A percentile compares a stretch with the other conserved stretches of the same genome.
Evolutionary conservation across 2,113 vertebrate genomes (phyloP).

Genomic region (Pseudorasbora parva): DNA sequence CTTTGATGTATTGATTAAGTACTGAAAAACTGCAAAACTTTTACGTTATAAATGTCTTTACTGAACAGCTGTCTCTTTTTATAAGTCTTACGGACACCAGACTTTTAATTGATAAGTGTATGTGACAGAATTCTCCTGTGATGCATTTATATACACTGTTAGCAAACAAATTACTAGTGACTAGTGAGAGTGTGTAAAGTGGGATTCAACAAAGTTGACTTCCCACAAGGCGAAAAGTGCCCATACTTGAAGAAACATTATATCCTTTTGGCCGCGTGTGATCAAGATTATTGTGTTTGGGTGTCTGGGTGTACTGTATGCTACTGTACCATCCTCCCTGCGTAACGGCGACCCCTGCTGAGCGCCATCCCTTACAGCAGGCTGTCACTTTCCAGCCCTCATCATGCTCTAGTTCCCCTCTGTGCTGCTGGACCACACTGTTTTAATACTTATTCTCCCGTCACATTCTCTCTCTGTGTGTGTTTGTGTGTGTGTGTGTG

Average conservation of each 20-base stretch:
- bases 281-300: slow-evolving; percentile 7
- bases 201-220: neutral
- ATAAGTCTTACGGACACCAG: neutral
- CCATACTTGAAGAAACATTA: neutral
- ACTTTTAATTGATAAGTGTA: neutral
- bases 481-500: neutral
- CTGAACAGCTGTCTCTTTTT: too few species aligned
- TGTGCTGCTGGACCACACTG: neutral
- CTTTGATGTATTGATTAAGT: neutral
- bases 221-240: neutral
- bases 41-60: neutral
- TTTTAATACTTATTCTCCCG: slow-evolving; percentile 47
- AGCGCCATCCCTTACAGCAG: slow-evolving; percentile 48
- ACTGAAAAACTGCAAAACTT: neutral
- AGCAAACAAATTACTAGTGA: neutral
- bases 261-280: neutral
- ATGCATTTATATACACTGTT: neutral
- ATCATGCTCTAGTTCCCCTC: slow-evolving; percentile 42
- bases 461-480: neutral
- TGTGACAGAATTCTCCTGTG: neutral
- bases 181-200: neutral
- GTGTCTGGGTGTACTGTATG: neutral
- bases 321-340: slow-evolving; percentile 50
- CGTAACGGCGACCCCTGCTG: slow-evolving; percentile 76
- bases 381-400: slow-evolving; percentile 40